These are phyloP conservation scores for Caprella mutica DNA, from an alignment of 2,888 invertebrate species.

Conservation along the genomic window DNA sequence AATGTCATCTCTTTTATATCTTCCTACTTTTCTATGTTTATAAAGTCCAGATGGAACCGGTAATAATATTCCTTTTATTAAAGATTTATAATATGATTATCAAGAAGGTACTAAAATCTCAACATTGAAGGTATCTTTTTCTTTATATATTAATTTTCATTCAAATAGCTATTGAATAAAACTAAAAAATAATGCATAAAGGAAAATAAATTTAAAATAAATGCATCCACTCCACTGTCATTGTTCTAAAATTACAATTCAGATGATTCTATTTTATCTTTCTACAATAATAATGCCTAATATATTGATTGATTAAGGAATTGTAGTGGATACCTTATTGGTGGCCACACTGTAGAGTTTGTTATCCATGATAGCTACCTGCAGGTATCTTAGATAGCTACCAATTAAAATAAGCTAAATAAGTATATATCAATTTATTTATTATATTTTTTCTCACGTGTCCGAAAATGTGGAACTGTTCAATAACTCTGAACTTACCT, in stretches of 20 bases:
- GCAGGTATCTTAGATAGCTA: background rate
- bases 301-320: background rate
- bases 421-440: background rate
- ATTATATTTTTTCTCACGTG: too few species aligned
- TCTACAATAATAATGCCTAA: background rate
- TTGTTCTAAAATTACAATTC: too few species aligned
- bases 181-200: background rate
- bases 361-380: background rate
- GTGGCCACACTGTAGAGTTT: background rate
- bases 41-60: too few species aligned
- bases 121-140: background rate
- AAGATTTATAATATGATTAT: too few species aligned
- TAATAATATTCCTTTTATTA: too few species aligned
- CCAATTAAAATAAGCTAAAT: background rate
- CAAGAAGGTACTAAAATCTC: too few species aligned
- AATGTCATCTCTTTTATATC: too few species aligned
- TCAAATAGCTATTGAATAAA: constrained; percentile 4
- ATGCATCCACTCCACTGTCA: too few species aligned
- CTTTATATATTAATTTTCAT: constrained; percentile 2
- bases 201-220: constrained; percentile 5
- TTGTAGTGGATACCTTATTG: background rate
- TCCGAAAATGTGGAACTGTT: too few species aligned
- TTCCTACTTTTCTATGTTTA: too few species aligned
- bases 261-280: too few species aligned
- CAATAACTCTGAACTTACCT: too few species aligned